A percentile compares a stretch with the other conserved stretches of the same genome.
These are phyloP conservation scores for Xestia xanthographa DNA, from an alignment of 2,888 invertebrate species.

Conservation along the genomic window DNA sequence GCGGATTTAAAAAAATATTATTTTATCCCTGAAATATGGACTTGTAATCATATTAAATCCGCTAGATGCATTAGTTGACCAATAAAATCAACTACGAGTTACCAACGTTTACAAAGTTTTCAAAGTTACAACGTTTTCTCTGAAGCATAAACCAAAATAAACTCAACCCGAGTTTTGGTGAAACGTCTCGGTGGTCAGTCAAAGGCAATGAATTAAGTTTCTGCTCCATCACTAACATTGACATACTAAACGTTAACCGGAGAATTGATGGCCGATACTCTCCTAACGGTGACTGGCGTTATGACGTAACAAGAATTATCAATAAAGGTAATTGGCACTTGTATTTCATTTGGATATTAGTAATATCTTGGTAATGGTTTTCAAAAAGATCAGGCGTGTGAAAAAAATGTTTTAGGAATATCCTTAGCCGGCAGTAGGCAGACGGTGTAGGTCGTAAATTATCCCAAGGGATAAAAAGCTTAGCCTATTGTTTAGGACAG, in stretches of 20 bases:
- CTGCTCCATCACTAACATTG: conserved; percentile 35
- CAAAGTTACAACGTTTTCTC: no score
- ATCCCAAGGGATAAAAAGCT: no score
- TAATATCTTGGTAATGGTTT: not conserved
- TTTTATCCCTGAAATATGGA: not conserved
- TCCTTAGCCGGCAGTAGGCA: not conserved
- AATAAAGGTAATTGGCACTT: not conserved
- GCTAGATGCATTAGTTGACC: not conserved
- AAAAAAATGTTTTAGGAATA: not conserved
- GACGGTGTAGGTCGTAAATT: no score
- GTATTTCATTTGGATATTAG: not conserved
- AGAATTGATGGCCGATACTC: conserved; percentile 16
- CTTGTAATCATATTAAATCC: not conserved
- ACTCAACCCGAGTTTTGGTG: not conserved
- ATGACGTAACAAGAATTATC: not conserved
- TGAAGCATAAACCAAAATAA: not conserved
- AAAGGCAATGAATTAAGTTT: conserved; percentile 32
- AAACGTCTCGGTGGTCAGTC: conserved; percentile 6
- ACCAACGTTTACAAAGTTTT: not conserved
- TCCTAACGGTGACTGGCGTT: not conserved
- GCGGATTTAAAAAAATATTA: not conserved
- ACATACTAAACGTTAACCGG: conserved; percentile 26
- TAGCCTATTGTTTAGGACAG: no score
- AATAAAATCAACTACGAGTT: not conserved
- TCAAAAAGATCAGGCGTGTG: not conserved